Base-by-base conservation (phyloP, 2,113 vertebrate genomes). In the Mesitornis unicolor region DNA sequence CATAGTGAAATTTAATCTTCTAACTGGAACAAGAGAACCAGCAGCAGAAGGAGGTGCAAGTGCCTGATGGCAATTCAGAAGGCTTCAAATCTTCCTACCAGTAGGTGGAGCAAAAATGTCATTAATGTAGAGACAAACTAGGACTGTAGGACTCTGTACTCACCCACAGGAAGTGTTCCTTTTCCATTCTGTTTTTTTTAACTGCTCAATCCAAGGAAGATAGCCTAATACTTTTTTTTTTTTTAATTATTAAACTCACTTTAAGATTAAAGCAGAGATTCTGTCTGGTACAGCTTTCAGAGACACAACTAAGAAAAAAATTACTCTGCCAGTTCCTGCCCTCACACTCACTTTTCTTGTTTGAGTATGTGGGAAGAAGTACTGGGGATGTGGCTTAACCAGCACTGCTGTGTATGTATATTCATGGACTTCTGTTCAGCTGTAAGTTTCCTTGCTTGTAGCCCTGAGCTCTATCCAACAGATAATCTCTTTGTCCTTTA, bases 81-180 rank as follows among this genome's bases (percentile, higher is more conserved):
- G n/a, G 11, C 69, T 94, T 24, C 73, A 71, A 91, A 67, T 5
- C 43, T 75, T 95, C 69, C 48, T 76, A 89, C 96, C 94, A 94
- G 89, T 84, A 96, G 96, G 93, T 96, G 95, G 93, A 96, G 95
- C 95, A 95, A 96, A 95, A 92, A 91, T 75, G 89, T 89, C 65
- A 56, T 78, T 95, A 91, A 95, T 92, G 45, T 43, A 47, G 19
- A 74, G 13, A 47, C 20, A 59, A 89, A 84, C 4, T 63, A 67
- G 16, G 56, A 51, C 25, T 14, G n/a, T 31, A 33, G 14, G 36
- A 42, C 28, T 77, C 25, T 9, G 3, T 5, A 57, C 60, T 42
- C 21, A 19, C 35, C 22, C 31, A 9, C 18, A 18, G n/a, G 13
- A 5, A 36, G 18, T 73, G 24, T 21, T 71, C 28, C 16, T 80